A percentile compares a stretch with the other conserved stretches of the same genome.
Conservation (phyloP, 2,888 invertebrate species). For the Papilio gigon region DNA sequence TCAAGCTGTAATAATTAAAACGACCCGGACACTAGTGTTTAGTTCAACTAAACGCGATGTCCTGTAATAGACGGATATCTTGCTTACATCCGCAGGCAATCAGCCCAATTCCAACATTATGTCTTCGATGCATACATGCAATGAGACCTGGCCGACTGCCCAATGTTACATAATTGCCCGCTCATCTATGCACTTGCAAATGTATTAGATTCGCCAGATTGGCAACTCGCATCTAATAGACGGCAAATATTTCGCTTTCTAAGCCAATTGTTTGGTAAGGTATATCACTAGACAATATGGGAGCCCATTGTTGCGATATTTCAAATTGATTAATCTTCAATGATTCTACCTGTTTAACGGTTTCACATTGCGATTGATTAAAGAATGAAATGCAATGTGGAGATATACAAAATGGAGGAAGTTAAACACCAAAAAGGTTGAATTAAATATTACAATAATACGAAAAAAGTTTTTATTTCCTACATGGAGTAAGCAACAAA, state of each 20-base stretch:
- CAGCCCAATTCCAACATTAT: constrained; percentile 44
- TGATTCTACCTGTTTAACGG: not conserved
- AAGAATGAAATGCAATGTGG: not conserved
- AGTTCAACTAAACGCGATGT: not conserved
- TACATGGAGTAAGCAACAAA: not conserved
- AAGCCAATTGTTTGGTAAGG: not conserved
- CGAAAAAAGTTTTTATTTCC: not conserved
- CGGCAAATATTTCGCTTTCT: not conserved
- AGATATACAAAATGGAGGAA: not conserved
- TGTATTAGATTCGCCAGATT: constrained; percentile 41
- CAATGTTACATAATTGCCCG: constrained; percentile 52
- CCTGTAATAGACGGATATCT: constrained; percentile 26
- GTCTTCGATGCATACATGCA: constrained; percentile 51
- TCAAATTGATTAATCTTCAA: too few species aligned
- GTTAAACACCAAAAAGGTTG: not conserved
- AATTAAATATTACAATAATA: too few species aligned
- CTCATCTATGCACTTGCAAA: constrained; percentile 42
- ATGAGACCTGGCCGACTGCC: constrained; percentile 55
- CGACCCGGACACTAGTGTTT: constrained; percentile 17
- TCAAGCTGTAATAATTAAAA: constrained; percentile 29
- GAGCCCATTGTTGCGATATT: too few species aligned
- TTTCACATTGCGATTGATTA: not conserved
- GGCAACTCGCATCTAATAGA: constrained; percentile 24
- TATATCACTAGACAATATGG: not conserved
- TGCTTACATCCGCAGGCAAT: constrained; percentile 36